Evolutionary conservation across 2,888 invertebrate genomes (phyloP).

Genomic region (Epinotia ramella): DNA sequence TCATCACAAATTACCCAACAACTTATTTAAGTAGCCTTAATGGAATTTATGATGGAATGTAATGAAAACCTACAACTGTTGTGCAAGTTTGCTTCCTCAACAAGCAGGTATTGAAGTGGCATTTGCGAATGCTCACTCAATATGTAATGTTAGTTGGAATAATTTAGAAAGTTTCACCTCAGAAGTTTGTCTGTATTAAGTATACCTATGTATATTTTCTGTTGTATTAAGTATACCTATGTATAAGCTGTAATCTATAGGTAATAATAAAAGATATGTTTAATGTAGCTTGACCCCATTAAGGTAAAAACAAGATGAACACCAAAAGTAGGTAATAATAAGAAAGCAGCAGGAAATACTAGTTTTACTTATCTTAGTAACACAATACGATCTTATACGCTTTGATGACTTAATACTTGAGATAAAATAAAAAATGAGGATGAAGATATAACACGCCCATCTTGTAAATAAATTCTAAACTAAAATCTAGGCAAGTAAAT

Average conservation of each 20-base stretch:
- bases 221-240: neutral
- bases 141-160: slow-evolving; percentile 59
- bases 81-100: slow-evolving; percentile 27
- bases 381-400: slow-evolving; percentile 25
- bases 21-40: neutral
- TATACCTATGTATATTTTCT: neutral
- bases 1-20: neutral
- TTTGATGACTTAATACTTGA: slow-evolving; percentile 11
- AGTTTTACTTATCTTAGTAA: slow-evolving; percentile 32
- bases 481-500: neutral
- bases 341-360: neutral
- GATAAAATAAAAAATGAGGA: slow-evolving; percentile 33
- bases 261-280: neutral
- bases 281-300: neutral
- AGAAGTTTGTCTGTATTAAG: neutral
- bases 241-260: neutral
- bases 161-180: slow-evolving; percentile 65
- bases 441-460: neutral
- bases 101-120: slow-evolving; percentile 45
- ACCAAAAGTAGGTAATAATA: no score
- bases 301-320: no score
- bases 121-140: slow-evolving; percentile 54
- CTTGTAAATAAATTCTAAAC: neutral
- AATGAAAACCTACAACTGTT: slow-evolving; percentile 15
- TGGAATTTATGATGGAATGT: neutral